Base-by-base conservation (phyloP, 2,888 invertebrate species). In the Drosophila subsilvestris region DNA sequence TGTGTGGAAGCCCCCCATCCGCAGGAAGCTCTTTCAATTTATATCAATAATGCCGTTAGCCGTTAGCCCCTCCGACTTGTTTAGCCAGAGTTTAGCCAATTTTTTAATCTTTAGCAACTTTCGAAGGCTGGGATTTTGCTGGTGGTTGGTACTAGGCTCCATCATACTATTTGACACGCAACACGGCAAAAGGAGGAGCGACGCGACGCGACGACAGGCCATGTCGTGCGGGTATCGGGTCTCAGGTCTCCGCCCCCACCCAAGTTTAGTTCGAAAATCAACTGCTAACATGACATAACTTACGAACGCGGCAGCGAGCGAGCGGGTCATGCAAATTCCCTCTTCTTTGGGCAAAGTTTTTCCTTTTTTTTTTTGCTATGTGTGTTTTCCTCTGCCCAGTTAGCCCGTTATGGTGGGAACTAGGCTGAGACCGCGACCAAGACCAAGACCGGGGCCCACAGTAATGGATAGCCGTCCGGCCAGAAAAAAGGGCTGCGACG, bases 281-380 rank as follows among this genome's bases (percentile, higher is more conserved):
- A 88, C 86, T 89, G 86, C 80, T 83, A 89, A 86, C 88, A 86
- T 86, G 86, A 80, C 89, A 89, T 86, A 86, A 89, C 80, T 88
- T 89, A 80, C 75, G 77, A 83, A 59, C 75, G 48, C n/a, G n/a
- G n/a, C n/a, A 20, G 20, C 20, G 75, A 62, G 59, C 88, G 89
- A 89, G 85, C 89, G 79, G 37, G 2, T 37, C 37, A 37, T 37
- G 37, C 87, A 85, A 78, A 74, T 80, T 43, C 58, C 20, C 18
- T 17, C 63, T 71, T 61, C 76, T 61, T 32, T 47, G 65, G 59
- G 10, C 17, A 50, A 51, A 37, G 53, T 65, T 65, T 66, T 37
- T 37, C 32, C 32, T 12, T 5, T 3, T 3, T 29, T 29, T 27
- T 3, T 10, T 3, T 10, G 14, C 0, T 37, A 1, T 37, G 32